Evolutionary conservation across 2,888 invertebrate genomes (phyloP), one percentile per base, ranked within the genome.

Genomic region (Lochmaea capreae): DNA sequence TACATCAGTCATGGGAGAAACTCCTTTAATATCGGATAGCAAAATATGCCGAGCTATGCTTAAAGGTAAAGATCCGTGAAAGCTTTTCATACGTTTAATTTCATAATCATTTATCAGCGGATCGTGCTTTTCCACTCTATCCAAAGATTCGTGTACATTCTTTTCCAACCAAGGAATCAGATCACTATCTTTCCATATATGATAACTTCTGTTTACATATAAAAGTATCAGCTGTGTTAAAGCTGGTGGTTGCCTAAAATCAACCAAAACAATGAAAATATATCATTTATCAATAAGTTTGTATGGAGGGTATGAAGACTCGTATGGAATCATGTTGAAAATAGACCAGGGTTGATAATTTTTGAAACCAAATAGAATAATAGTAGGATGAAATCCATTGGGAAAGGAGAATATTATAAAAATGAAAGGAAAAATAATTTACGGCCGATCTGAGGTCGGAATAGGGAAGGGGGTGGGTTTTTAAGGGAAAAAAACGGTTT

Each of bases 131-230:
- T 93, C 92, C 6, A 94, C 90, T 70, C 90, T 88, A 79, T 91
- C 90, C 62, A 95, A 83, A 9, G 92, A 92, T 26, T 85, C 83
- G 73, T 91, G 90, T 0, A 93, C 94, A 85, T 93, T 93, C 70
- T 87, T 88, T 84, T 95, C 95, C 73, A 97, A 85, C 95, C 95
- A 96, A 0, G 90, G 89, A 67, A 96, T 84, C 66, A 94, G 89
- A 75, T 92, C 92, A 18, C 90, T 88, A 79, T 94, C 93, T 83
- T 94, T 94, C 96, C 96, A 97, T 65, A 95, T 88, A 68, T 93
- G 91, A 83, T 91, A 92, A 79, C 91, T 91, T 65, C 95, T 90
- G 71, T 91, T 91, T 16, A 95, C 90, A 84, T 95, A 96, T 76
- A 97, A 87, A 54, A 90, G 89, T 75, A 93, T 90, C 66, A 96